Percentiles rank a stretch among this genome's conserved stretches.
Evolutionary conservation across 2,113 vertebrate genomes (phyloP).

Genomic region (Eolophus roseicapilla): DNA sequence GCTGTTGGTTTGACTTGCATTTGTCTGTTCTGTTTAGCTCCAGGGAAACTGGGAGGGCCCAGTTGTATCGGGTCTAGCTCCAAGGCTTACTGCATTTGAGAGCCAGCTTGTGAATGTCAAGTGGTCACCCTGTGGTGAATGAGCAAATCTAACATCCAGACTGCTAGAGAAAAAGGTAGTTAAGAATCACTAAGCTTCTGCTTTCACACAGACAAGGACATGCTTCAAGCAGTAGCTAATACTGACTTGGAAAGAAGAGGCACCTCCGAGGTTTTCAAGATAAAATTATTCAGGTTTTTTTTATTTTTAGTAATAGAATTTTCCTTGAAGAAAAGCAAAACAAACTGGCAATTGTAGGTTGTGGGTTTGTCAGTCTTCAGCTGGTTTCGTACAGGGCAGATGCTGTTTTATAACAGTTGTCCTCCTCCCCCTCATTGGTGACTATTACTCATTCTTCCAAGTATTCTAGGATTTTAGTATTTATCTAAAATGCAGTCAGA

Average conservation of each 20-base stretch:
- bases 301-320: background rate
- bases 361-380: slow-evolving; percentile 21
- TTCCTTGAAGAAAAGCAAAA: slow-evolving; percentile 19
- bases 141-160: background rate
- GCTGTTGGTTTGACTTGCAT: background rate
- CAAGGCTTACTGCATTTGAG: background rate
- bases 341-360: background rate
- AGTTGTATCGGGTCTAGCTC: background rate
- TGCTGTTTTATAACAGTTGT: slow-evolving; percentile 55
- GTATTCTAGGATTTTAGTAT: slow-evolving; percentile 32
- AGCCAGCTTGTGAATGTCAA: background rate
- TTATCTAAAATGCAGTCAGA: slow-evolving; percentile 26
- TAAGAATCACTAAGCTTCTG: background rate
- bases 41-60: background rate
- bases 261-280: background rate
- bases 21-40: background rate
- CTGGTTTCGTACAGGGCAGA: slow-evolving; percentile 32
- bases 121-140: background rate
- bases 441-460: slow-evolving; percentile 55
- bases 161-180: background rate
- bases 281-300: background rate
- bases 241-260: background rate
- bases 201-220: background rate
- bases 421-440: slow-evolving; percentile 48
- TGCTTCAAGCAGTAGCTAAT: background rate